Evolutionary conservation across 1,140 invertebrate genomes (phyloP).

Genomic region (Philopotamus ludificatus): DNA sequence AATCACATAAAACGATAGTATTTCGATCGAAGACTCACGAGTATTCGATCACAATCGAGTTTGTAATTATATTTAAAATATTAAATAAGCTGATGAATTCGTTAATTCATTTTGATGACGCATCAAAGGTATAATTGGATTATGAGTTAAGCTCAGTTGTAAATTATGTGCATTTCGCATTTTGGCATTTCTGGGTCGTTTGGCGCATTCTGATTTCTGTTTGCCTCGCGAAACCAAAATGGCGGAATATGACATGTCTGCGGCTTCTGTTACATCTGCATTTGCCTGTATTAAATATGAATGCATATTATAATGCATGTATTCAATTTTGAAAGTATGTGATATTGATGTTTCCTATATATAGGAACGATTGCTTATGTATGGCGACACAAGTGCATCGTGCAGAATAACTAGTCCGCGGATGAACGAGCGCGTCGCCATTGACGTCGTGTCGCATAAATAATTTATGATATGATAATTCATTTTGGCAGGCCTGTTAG

Average conservation of each 20-base stretch:
- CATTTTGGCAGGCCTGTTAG: neutral
- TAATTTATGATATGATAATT: conserved; percentile 13
- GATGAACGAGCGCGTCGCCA: neutral
- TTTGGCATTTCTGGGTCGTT: too few species aligned
- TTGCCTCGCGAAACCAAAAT: too few species aligned
- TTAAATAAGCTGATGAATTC: too few species aligned
- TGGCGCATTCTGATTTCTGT: too few species aligned
- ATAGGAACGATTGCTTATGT: neutral
- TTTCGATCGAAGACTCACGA: too few species aligned
- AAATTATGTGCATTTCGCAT: too few species aligned
- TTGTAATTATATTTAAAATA: too few species aligned
- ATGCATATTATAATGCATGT: neutral
- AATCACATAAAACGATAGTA: too few species aligned
- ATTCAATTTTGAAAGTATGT: neutral
- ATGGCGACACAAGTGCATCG: neutral
- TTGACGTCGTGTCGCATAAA: neutral
- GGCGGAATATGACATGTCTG: neutral
- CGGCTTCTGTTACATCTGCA: neutral
- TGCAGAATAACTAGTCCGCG: neutral
- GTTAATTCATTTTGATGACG: too few species aligned
- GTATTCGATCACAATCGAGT: too few species aligned
- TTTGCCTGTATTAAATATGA: neutral
- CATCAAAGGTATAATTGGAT: too few species aligned
- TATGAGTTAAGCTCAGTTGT: too few species aligned
- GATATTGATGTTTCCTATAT: neutral